Evolutionary conservation across 2,113 vertebrate genomes (phyloP), one percentile per base, ranked within the genome.

Genomic region (Cacatua alba): DNA sequence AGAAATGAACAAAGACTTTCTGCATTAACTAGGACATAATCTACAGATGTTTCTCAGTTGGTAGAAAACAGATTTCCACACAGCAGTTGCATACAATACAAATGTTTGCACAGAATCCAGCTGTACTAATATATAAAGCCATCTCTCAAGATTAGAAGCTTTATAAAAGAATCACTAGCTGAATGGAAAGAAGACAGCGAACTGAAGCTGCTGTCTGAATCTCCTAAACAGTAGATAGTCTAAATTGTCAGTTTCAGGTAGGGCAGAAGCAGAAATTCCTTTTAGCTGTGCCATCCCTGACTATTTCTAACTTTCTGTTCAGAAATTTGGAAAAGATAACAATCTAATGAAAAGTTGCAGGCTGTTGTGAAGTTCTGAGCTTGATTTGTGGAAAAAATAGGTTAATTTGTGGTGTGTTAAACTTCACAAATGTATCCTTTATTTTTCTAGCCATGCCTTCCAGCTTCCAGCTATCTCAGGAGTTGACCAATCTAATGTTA

Each of bases 1-100:
- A 96, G 65, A 90, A 94, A 90, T 77, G 39, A 92, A 86, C 91
- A 92, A 83, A 96, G 71, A 84, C 67, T 24, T 88, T 92, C 77
- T 88, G 68, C 83, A 91, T 85, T 92, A 96, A 95, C 86, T 88
- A 93, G 71, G 65, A 77, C 52, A 82, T 92, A 93, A 95, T 91
- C 85, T 97, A 88, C 96, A 97, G 96, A 97, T 95, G 97, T 97
- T 96, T 91, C 95, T 88, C 92, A 81, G 90, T 82, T 95, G 90
- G 90, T 83, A 87, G 94, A 89, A 95, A 97, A 86, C 95, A 96
- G 95, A 97, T 95, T 97, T 97, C 59, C 71, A 90, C 91, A 70
- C 91, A 95, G 94, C 88, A 93, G 91, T 96, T 93, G 55, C 39
- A 79, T 75, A 44, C 60, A 87, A 84, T 88, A 62, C 88, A 94